These are phyloP conservation scores for Agriopis marginaria DNA, from an alignment of 2,888 invertebrate genomes.

Conservation along the genomic window DNA sequence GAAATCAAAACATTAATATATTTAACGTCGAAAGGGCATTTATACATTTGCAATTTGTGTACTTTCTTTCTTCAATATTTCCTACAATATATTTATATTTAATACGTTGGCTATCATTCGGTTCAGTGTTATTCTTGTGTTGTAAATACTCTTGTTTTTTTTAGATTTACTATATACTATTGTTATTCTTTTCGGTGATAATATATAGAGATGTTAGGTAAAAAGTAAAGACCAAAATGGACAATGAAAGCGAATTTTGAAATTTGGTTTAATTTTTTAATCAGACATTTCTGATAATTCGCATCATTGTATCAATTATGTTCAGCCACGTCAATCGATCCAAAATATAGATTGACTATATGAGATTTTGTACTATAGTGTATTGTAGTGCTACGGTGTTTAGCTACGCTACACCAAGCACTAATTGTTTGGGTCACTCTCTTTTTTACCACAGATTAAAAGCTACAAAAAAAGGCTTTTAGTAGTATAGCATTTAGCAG, in stretches of 20 bases:
- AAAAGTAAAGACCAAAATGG: slow-evolving; percentile 1
- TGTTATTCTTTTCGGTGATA: slow-evolving; percentile 71
- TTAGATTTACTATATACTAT: slow-evolving; percentile 47
- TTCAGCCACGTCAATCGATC: too few relatives aligned
- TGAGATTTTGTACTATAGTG: too few relatives aligned
- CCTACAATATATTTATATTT: slow-evolving; percentile 71
- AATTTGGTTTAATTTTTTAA: too few relatives aligned
- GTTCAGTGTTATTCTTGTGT: slow-evolving; percentile 45
- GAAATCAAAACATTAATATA: slow-evolving; percentile 60
- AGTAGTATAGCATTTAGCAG: not conserved
- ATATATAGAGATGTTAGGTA: slow-evolving; percentile 51
- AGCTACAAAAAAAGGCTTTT: not conserved
- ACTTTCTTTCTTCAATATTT: slow-evolving; percentile 65
- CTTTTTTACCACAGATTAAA: too few relatives aligned
- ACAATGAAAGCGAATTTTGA: too few relatives aligned
- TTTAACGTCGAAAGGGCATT: slow-evolving; percentile 82
- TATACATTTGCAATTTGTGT: slow-evolving; percentile 75
- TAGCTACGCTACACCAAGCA: too few relatives aligned
- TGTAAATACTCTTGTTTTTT: slow-evolving; percentile 43
- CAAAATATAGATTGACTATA: too few relatives aligned
- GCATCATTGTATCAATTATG: too few relatives aligned
- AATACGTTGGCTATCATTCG: slow-evolving; percentile 45
- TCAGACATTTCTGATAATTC: too few relatives aligned
- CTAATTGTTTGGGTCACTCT: too few relatives aligned
- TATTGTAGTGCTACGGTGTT: too few relatives aligned